Base-by-base conservation (phyloP, 1,140 invertebrate genomes). In the Brachionus koreanus region DNA sequence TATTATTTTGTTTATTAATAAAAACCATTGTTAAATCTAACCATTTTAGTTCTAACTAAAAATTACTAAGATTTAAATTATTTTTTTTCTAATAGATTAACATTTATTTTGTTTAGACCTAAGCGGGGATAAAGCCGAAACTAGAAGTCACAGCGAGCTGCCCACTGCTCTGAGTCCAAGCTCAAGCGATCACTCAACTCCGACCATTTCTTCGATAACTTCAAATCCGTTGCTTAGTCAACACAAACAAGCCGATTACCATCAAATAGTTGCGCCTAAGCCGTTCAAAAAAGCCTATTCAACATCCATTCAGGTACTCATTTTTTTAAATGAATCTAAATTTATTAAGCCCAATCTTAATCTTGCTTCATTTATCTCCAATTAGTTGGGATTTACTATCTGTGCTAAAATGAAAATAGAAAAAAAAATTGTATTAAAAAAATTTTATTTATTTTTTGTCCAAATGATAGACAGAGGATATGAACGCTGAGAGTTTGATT, bases 241-340 rank as follows among this genome's bases (percentile, higher is more conserved):
- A 46, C 25, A 35, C 49, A 79, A 61, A 65, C 76, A 79, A 79
- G 49, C 10, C 49, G 61, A 79, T 79, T 79, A 79, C 33, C 49
- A 65, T 61, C 76, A 79, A 79, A 79, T 79, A 42, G 61, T 79
- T 39, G 76, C 76, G 16, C 76, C 76, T 65, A 79, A 79, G 29
- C 76, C 76, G 5, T 79, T 61, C 37, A 79, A 79, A 79, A 79
- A 79, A 16, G 13, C 76, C 33, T 37, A 79, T 61, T 23, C 72
- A 37, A 46, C 76, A 79, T 79, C 49, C 33, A 79, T 57, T 23
- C 76, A 79, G 39, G 76, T 79, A 79, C 39, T 35, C 37, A 33
- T 19, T 43, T 46, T 76, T 29, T 35, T 69, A 37, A 25, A 46
- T 46, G 23, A 46, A 74, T 46, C 46, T 2, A 74, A 46, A 57